Conservation (phyloP, 2,888 invertebrate species). For the Platypus cylindrus region DNA sequence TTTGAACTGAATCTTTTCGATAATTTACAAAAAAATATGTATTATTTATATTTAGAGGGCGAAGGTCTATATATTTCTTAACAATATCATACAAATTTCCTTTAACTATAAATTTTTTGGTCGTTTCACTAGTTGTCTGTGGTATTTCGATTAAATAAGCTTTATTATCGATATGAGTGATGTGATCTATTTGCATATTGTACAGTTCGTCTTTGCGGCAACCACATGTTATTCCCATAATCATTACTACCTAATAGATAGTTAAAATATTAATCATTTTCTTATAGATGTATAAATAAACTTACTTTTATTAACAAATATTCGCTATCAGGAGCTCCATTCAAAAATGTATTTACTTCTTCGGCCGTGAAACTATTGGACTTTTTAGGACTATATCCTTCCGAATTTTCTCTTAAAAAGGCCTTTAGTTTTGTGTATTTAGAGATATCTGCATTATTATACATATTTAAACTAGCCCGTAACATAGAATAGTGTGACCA, state of each 20-base stretch:
- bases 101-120: constrained; percentile 12
- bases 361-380: constrained; percentile 21
- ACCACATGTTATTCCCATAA: constrained; percentile 12
- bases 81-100: constrained; percentile 11
- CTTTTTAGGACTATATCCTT: constrained; percentile 23
- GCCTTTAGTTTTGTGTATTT: constrained; percentile 13
- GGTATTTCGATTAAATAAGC: constrained; percentile 12
- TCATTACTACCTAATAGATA: constrained; percentile 12
- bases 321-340: constrained; percentile 13
- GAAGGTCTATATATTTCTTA: constrained; percentile 12
- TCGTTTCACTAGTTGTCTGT: constrained; percentile 9
- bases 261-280: constrained; percentile 4
- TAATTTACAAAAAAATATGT: constrained; percentile 17
- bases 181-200: constrained; percentile 9
- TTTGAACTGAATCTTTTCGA: constrained; percentile 14
- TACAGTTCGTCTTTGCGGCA: constrained; percentile 14
- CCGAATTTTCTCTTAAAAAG: constrained; percentile 19
- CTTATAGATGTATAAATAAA: neutral
- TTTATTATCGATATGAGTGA: constrained; percentile 12
- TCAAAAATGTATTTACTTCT: constrained; percentile 17
- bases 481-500: constrained; percentile 8
- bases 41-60: constrained; percentile 11
- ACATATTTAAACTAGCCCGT: constrained; percentile 4
- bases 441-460: constrained; percentile 12
- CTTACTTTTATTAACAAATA: constrained; percentile 15